These are phyloP conservation scores for Asarcornis scutulata DNA, from an alignment of 2,113 vertebrate genomes.

Conservation along the genomic window DNA sequence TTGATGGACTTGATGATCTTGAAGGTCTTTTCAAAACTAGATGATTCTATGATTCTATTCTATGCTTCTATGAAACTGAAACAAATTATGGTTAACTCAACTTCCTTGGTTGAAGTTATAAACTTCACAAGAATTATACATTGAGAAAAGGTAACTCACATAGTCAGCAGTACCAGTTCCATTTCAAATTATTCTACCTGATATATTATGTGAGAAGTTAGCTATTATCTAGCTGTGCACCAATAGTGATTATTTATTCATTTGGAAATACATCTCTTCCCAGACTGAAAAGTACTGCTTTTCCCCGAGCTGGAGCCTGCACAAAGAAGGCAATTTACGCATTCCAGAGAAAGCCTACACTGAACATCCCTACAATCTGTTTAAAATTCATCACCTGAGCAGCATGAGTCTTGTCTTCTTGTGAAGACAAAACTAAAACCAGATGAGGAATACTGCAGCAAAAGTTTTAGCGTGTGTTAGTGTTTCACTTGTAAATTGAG, in stretches of 20 bases:
- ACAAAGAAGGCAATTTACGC: background rate
- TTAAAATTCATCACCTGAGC: conserved; percentile 12
- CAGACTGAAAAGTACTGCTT: conserved; percentile 26
- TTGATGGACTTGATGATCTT: background rate
- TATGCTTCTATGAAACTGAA: background rate
- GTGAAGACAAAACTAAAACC: background rate
- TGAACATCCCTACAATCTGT: background rate
- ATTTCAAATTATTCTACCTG: conserved; percentile 45
- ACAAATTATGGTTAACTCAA: background rate
- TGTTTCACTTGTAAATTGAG: background rate
- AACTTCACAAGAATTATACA: background rate
- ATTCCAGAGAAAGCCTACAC: background rate
- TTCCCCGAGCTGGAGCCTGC: conserved; percentile 22
- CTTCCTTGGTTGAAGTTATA: background rate
- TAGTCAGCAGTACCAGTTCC: conserved; percentile 28
- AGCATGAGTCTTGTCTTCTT: background rate
- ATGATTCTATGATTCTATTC: background rate
- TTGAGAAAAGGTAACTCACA: background rate
- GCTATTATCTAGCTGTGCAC: conserved; percentile 13
- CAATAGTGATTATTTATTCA: conserved; percentile 57
- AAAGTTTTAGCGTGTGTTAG: conserved; percentile 1
- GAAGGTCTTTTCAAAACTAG: background rate
- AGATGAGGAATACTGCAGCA: background rate
- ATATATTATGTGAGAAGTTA: conserved; percentile 28
- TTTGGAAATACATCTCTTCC: conserved; percentile 41